Percentiles rank a stretch among this genome's conserved stretches.
These are phyloP conservation scores for Corythornis vintsioides DNA, from an alignment of 2,113 vertebrate species.

Conservation along the genomic window DNA sequence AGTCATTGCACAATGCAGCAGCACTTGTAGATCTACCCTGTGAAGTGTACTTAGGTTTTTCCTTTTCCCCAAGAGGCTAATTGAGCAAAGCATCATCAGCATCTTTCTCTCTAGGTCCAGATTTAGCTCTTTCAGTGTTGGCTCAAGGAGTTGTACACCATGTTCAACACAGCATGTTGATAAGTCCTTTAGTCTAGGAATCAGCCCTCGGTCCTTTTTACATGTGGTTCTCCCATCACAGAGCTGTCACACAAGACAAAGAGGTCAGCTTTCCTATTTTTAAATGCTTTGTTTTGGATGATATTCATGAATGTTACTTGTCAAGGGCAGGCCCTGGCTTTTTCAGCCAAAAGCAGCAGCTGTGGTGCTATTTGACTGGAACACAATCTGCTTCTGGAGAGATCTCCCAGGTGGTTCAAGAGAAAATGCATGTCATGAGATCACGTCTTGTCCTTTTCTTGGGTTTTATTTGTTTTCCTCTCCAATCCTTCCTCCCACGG, in stretches of 20 bases:
- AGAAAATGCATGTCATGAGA: not conserved
- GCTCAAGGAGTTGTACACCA: not conserved
- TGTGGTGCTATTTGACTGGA: not conserved
- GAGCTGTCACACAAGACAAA: not conserved
- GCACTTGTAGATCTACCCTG: not conserved
- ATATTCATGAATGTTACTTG: not conserved
- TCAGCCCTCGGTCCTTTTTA: not conserved
- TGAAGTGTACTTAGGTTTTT: not conserved
- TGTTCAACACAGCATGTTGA: not conserved
- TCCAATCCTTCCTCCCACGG: not conserved
- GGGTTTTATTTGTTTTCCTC: slow-evolving; percentile 12
- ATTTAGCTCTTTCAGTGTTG: not conserved
- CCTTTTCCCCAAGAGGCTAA: not conserved
- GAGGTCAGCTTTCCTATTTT: slow-evolving; percentile 3
- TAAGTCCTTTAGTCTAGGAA: not conserved
- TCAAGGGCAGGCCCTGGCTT: not conserved
- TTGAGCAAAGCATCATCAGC: not conserved
- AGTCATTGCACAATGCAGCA: not conserved
- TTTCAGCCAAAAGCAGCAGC: slow-evolving; percentile 54
- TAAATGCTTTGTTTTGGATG: slow-evolving; percentile 33
- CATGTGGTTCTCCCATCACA: not conserved
- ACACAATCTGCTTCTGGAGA: slow-evolving; percentile 27
- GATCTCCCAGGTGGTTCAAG: slow-evolving; percentile 32
- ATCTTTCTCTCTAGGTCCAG: not conserved
- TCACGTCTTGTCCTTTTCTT: not conserved